Percentiles rank a stretch among this genome's conserved stretches.
Evolutionary conservation across 2,888 invertebrate species (phyloP).

Genomic region (Asteroscopus sphinx): DNA sequence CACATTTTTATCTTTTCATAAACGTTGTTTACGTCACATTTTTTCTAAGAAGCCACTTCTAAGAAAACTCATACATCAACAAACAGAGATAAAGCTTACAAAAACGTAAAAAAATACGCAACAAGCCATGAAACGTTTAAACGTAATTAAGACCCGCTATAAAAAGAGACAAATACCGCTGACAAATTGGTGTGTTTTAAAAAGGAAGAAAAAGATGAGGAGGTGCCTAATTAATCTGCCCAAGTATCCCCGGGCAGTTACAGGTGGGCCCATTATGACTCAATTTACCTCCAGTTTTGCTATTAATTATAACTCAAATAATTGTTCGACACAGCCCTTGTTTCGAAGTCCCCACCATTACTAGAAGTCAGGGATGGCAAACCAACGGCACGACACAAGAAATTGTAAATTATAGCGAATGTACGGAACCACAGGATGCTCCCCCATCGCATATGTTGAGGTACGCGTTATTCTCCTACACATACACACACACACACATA

Average conservation of each 20-base stretch:
- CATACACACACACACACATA: too few species aligned
- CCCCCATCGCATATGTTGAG: too few species aligned
- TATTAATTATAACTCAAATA: constrained; percentile 53
- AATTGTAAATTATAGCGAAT: too few species aligned
- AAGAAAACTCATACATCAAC: constrained; percentile 27
- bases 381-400: too few species aligned
- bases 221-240: constrained; percentile 44
- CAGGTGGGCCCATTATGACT: constrained; percentile 58
- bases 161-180: constrained; percentile 42
- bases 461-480: too few species aligned
- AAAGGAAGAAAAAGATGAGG: constrained; percentile 35
- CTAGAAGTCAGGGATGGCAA: too few species aligned
- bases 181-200: constrained; percentile 51
- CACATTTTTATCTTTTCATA: background rate
- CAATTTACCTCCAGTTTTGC: constrained; percentile 44
- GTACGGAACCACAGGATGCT: too few species aligned
- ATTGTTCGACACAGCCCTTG: constrained; percentile 20
- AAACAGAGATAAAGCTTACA: constrained; percentile 18
- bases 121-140: constrained; percentile 53
- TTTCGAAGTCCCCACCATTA: constrained; percentile 13
- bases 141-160: constrained; percentile 48
- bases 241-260: constrained; percentile 44
- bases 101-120: constrained; percentile 24
- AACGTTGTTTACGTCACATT: background rate
- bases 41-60: background rate